These are phyloP conservation scores for Gryllus bimaculatus DNA, from an alignment of 1,140 invertebrate species.

Conservation along the genomic window DNA sequence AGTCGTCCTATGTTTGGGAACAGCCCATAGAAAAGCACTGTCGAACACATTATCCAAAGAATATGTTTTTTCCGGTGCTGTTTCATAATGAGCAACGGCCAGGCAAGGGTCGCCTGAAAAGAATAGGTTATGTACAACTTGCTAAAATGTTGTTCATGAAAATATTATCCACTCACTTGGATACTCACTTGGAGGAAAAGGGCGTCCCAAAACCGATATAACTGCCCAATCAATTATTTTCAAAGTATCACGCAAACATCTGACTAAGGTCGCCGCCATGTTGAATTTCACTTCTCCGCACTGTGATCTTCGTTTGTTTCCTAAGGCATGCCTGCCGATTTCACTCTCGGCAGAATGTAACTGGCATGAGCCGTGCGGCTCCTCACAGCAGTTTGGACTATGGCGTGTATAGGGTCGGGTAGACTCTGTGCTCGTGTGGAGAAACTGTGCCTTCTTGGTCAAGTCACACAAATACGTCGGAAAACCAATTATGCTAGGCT, in stretches of 20 bases:
- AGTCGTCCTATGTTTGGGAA: slow-evolving; percentile 64
- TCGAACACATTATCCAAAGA: slow-evolving; percentile 27
- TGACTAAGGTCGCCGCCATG: not conserved
- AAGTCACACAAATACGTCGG: slow-evolving; percentile 46
- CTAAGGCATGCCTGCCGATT: not conserved
- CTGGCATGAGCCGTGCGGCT: slow-evolving; percentile 26
- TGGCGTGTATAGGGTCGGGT: slow-evolving; percentile 67
- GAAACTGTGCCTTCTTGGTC: slow-evolving; percentile 64
- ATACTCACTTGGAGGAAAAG: slow-evolving; percentile 11
- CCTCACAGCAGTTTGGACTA: slow-evolving; percentile 58
- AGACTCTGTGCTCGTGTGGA: slow-evolving; percentile 61
- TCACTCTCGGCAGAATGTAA: slow-evolving; percentile 14
- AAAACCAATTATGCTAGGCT: slow-evolving; percentile 51
- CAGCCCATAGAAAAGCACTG: slow-evolving; percentile 70
- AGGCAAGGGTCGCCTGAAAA: not conserved
- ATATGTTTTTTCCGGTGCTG: not conserved
- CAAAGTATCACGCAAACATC: slow-evolving; percentile 4
- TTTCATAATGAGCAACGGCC: not conserved
- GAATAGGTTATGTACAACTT: not conserved
- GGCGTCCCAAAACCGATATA: not conserved
- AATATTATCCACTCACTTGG: not conserved
- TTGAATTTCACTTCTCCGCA: not conserved
- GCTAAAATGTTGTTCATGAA: no score
- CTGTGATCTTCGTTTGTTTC: not conserved
- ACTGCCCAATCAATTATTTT: slow-evolving; percentile 1